Conservation (phyloP, 2,888 invertebrate species). For the Melangyna quadrimaculata region DNA sequence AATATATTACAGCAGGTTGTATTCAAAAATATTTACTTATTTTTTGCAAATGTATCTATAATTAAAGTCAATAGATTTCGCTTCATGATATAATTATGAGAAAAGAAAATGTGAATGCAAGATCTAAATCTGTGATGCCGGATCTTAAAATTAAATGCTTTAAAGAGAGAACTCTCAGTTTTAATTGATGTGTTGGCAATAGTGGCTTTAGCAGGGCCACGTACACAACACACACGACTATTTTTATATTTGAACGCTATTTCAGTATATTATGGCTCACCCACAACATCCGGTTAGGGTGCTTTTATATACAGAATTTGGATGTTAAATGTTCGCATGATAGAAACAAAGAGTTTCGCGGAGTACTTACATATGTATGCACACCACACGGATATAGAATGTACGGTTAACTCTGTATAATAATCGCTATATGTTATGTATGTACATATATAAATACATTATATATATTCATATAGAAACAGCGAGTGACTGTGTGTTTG, state of each 20-base stretch:
- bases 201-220: background rate
- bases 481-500: background rate
- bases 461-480: background rate
- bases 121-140: no score
- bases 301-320: conserved; percentile 54
- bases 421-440: background rate
- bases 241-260: background rate
- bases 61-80: no score
- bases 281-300: conserved; percentile 65
- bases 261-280: background rate
- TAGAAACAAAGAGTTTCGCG: conserved; percentile 38
- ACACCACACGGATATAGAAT: no score
- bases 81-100: no score
- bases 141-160: no score
- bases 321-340: conserved; percentile 66
- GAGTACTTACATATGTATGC: background rate
- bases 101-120: no score
- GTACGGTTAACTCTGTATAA: background rate
- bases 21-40: no score
- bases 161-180: no score
- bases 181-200: no score
- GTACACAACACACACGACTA: background rate
- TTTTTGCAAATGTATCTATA: no score
- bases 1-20: no score
- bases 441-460: background rate